Evolutionary conservation across 2,113 vertebrate genomes (phyloP).

Genomic region (Osmerus eperlanus): DNA sequence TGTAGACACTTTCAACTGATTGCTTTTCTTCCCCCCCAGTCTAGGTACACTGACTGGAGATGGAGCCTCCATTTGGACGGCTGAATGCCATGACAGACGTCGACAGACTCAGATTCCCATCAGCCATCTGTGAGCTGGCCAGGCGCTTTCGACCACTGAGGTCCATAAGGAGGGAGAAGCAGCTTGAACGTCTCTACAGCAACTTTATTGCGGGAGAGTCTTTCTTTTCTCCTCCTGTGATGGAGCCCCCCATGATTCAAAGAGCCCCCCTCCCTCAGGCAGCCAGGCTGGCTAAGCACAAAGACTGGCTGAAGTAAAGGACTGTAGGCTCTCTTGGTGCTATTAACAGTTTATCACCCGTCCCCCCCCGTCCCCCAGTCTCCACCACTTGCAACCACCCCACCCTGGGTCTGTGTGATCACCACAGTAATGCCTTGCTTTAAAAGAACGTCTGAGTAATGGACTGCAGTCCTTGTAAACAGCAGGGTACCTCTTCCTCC

Average conservation of each 20-base stretch:
- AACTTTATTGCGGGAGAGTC: constrained; percentile 23
- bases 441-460: background rate
- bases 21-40: background rate
- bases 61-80: background rate
- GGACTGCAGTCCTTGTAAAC: background rate
- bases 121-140: background rate
- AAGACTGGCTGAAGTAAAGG: constrained; percentile 10
- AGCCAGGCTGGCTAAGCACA: constrained; percentile 22
- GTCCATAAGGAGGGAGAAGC: background rate
- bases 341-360: constrained; percentile 18
- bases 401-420: background rate
- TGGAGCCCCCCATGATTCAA: constrained; percentile 19
- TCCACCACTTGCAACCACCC: background rate
- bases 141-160: background rate
- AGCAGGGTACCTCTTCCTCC: background rate
- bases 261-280: background rate
- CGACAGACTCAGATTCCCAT: background rate
- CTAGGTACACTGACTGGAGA: background rate
- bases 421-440: background rate
- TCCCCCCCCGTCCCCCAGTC: background rate
- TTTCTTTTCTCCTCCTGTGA: constrained; percentile 7
- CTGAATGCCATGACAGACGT: background rate
- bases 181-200: constrained; percentile 12
- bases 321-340: background rate
- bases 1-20: background rate